phyloP scores from a whole-genome alignment of 2,113 vertebrate species.

The Eublepharis macularius region DNA sequence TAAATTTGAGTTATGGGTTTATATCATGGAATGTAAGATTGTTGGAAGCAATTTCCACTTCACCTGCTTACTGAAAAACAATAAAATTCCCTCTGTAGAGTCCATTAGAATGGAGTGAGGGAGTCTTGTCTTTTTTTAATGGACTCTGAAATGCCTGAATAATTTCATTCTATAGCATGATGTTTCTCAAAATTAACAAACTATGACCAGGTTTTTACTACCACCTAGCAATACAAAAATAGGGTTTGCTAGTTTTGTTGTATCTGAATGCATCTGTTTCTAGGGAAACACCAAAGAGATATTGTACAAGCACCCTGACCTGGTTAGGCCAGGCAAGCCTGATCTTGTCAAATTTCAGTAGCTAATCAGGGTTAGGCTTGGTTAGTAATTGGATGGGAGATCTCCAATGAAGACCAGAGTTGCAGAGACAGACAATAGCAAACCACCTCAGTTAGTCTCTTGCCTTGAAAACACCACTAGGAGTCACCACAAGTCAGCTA shows the following conservation, averaged over 20 bases:
- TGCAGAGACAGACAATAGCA: no score
- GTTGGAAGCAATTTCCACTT: conserved; percentile 27
- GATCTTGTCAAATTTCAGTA: no score
- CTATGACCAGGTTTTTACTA: not conserved
- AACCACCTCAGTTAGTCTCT: no score
- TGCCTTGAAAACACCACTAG: no score
- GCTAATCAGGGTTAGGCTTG: no score
- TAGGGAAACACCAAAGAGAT: not conserved
- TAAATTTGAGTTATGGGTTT: conserved; percentile 15
- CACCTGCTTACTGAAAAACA: conserved; percentile 34
- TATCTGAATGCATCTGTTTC: not conserved
- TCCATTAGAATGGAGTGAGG: not conserved
- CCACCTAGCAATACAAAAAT: not conserved
- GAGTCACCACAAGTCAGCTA: no score
- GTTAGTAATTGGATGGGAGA: no score
- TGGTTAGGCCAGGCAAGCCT: no score
- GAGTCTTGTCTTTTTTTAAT: conserved; percentile 3
- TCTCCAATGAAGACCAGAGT: no score
- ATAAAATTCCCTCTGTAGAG: conserved; percentile 10
- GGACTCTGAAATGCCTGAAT: conserved; percentile 10
- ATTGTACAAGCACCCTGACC: no score
- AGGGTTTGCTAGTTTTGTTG: not conserved
- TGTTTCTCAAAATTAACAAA: not conserved
- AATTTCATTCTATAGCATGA: conserved; percentile 16
- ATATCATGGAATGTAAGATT: conserved; percentile 40